Evolutionary conservation across 2,797 vertebrate genomes (phyloP), one percentile per base, ranked within the genome.

Genomic region (Mus spretus): DNA sequence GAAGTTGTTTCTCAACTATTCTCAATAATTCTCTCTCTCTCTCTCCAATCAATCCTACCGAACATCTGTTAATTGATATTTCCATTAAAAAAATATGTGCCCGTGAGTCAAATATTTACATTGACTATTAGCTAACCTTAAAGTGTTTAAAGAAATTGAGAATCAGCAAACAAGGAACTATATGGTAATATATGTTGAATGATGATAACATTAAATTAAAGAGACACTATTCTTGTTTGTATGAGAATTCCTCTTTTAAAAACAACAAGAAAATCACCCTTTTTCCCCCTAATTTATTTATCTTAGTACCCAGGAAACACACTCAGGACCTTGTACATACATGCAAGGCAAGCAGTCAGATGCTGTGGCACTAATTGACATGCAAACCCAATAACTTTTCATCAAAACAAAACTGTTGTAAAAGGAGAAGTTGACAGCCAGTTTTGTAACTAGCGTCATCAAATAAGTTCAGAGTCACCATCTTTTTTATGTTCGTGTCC

Each of bases 161-260:
- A 95, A 89, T 55, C 22, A 83, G 81, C 87, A 85, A 90, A 67
- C 77, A 92, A 94, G 3, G 34, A 82, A 79, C 14, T n/a, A 28
- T 26, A 28, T 82, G 31, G 90, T 90, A 53, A 50, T 75, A 70
- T 37, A 50, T 57, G 28, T 26, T 28, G 8, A 19, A 53, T 1
- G 3, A n/a, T 57, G 26, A 57, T 53, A 84, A 40, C 72, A 80
- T 61, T 67, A 95, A 93, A 50, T 31, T 50, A 57, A 31, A 87
- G 31, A 90, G 93, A 83, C 47, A 44, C 28, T 72, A 86, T 80
- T 82, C 34, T 94, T 70, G 80, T 91, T 82, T 88, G 37, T 96
- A 67, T 92, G 1, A 90, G 75, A 96, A 95, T 87, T 61, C 37
- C 80, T 10, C 19, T 90, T 95, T 96, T n/a, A 67, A 82, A 17